Base-by-base conservation (phyloP, 2,797 vertebrate genomes). In the Pipistrellus pygmaeus region DNA sequence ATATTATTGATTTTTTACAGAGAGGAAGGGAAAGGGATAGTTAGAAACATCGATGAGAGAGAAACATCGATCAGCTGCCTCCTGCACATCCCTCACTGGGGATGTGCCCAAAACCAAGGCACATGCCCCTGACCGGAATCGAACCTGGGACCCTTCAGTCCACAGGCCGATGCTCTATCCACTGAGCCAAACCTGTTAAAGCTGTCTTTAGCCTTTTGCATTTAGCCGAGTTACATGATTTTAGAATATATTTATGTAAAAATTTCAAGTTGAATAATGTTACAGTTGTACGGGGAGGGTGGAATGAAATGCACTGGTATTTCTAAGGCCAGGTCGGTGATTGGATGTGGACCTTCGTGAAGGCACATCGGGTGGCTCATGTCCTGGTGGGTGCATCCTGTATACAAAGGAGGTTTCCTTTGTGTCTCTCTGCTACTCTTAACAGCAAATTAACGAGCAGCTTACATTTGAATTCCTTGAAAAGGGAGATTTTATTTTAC, bases 251-350 rank as follows among this genome's bases (percentile, higher is more conserved):
- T 80, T 81, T 46, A 51, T n/a, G 27, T 75, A 80, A 88, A 93
- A 96, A 68, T 44, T 30, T 18, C 73, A 68, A 15, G 83, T 83
- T 68, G 83, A 92, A 30, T 68, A 25, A 76, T 90, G 90, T 60
- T 80, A n/a, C 66, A 69, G 62, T 85, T 69, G 60, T 14, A 88
- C 4, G 3, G 38, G 32, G 11, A 51, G 13, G 1, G 1, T 81
- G 10, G 18, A 48, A 77, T 87, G 48, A 35, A 57, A 38, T 80
- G 66, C 46, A 9, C 41, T 88, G 8, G 46, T 55, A 25, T 66
- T 35, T 93, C 30, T 85, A 66, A 80, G 32, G 84, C 75, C 23
- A 13, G 6, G 35, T 32, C 5, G 20, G 6, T 62, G n/a, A 69
- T 73, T 60, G 27, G 10, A 25, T 44, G 5, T 73, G 53, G 25